Base-by-base conservation (phyloP, 2,888 invertebrate species). In the Tanypteryx hageni region DNA sequence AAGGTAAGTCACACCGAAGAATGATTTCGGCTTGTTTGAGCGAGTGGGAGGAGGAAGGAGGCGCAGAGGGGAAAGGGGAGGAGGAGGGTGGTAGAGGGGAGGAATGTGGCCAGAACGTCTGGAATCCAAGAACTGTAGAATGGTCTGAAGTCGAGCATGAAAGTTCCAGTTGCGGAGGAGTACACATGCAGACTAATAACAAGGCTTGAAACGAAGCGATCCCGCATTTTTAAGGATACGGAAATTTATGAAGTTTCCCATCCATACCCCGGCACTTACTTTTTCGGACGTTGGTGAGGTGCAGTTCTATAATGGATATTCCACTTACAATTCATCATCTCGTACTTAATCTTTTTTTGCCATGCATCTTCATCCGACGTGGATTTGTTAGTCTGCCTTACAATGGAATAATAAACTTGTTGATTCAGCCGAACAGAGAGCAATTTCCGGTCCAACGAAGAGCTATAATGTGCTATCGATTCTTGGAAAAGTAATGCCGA, bases 61-160 rank as follows among this genome's bases (percentile, higher is more conserved):
- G 44, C 82, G 44, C 7, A 57, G 83, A 83, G 57, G 44, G 16
- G 13, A 18, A 83, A 57, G 83, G 44, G 13, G 31, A 61, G 86
- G 27, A 31, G 18, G 8, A 8, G 59, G 7, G 27, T 5, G 10
- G 27, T 8, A 14, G 22, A 16, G 27, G 22, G 89, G n/a, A 22
- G 14, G 86, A 31, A 61, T 31, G 86, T 64, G 61, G 5, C 16
- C 14, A 8, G n/a, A 27, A 86, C 27, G 86, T 61, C 31, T 44
- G 64, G 64, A 89, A 64, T 89, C 61, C 89, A 64, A 64, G 61
- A 64, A 89, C 61, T 68, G 31, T 89, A 18, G 89, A 68, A 89
- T 64, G 31, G 89, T 76, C 76, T 44, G 61, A 27, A 61, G 44
- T 31, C 61, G 68, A 89, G 86, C 11, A 86, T 59, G 61, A 59